Evolutionary conservation across 92 coral and sea anemone genomes (phyloP), one percentile per base, ranked within the genome.

Genomic region (Muricea muricata): DNA sequence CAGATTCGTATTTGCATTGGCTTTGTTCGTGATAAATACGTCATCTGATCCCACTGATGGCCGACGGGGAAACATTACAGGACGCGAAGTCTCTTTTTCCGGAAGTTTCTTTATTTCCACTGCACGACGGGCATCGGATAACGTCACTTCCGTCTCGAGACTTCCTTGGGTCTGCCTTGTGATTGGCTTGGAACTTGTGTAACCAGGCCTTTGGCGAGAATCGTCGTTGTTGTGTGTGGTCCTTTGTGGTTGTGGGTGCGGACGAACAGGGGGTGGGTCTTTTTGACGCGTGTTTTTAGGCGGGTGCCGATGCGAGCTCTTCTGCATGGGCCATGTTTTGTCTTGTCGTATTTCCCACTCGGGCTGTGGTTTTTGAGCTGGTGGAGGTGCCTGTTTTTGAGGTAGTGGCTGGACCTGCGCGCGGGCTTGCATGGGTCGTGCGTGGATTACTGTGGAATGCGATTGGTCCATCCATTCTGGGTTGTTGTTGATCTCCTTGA

Each of bases 41-140:
- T 78, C 83, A 33, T 78, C 83, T 24, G 83, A 78, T 56, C 83
- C 83, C 1, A 78, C 29, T 21, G 83, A 78, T 35, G 83, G 55
- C 37, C 83, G 71, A 1, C 83, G 83, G 83, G 34, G 54, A 34
- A 28, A 32, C 71, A 37, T 56, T 34, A 14, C 17, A 33, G 46
- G 18, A 20, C 29, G 30, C 48, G 70, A 7, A 18, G 33, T 56
- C 1, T 50, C 32, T 52, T 31, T 58, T n/a, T 25, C 54, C n/a
- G 71, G 52, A 55, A 39, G 52, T 39, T 40, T 33, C 34, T 37
- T 56, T n/a, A 57, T 26, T n/a, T 78, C 83, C 8, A 35, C 54
- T 35, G 67, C 54, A 6, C 35, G 81, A 32, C 83, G 83, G 17
- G 71, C 13, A 32, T 63, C 45, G 0, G 83, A 57, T 21, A 23